Base-by-base conservation (phyloP, 2,888 invertebrate genomes). In the Drosophila merina region DNA sequence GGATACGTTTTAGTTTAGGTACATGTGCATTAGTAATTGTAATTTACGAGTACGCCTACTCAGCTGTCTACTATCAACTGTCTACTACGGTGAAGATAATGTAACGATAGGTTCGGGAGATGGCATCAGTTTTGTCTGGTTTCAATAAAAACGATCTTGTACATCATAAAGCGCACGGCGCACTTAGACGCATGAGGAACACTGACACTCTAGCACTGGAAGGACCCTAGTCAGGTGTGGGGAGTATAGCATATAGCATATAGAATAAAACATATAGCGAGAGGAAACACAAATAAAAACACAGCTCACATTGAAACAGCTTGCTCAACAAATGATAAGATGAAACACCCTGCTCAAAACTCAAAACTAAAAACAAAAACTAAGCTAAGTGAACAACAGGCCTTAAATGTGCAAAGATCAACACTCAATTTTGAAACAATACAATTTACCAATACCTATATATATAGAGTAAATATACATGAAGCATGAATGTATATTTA, bases 331-430 rank as follows among this genome's bases (percentile, higher is more conserved):
- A 33, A n/a, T 25, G 10, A 40, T 58, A 36, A 12, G 47, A 55
- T 14, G 28, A 31, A 55, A 64, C 50, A 51, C 47, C 26, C 36
- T 31, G 57, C 56, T 74, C 63, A 60, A 66, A 54, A 64, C 48
- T 5, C 31, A 57, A 25, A 54, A 47, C 20, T 44, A 52, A 12
- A 12, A 54, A 38, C 28, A 10, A 36, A 9, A 50, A 62, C 50
- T 74, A 76, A 68, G 52, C 54, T 64, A 76, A 70, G 77, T 75
- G 28, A 75, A 77, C 82, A 67, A 79, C 75, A 85, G 82, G 88
- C 86, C 86, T 86, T 86, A 85, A 88, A 86, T 86, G 88, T 88
- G 86, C 86, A 88, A 86, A 86, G 71, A 83, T 71, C 67, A 78
- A 77, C 74, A 69, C 81, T 77, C 69, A 79, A 79, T 74, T 79